These are phyloP conservation scores for Urosaurus nigricauda DNA, from an alignment of 2,797 vertebrate genomes.

Conservation along the genomic window DNA sequence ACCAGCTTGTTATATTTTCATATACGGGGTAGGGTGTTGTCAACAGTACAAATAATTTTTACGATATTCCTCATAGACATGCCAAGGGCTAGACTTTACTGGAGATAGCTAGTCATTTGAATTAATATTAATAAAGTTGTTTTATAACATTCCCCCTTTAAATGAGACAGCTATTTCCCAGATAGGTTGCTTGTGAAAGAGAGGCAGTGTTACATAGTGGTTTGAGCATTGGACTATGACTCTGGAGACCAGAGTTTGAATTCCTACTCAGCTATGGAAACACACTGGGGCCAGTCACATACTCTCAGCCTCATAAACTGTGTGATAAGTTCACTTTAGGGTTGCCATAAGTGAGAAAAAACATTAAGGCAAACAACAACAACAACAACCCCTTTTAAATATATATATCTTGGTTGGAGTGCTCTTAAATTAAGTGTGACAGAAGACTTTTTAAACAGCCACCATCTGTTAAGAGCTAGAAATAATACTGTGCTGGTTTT, in stretches of 20 bases:
- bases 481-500: background rate
- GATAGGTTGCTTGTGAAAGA: no score
- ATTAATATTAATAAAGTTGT: constrained; percentile 18
- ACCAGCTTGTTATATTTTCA: constrained; percentile 22
- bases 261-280: no score
- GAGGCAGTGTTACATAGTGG: no score
- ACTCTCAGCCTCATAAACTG: no score
- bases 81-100: background rate
- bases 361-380: no score
- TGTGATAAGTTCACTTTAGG: no score
- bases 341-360: no score
- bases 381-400: no score
- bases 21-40: background rate
- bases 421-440: background rate
- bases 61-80: constrained; percentile 24
- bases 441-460: background rate
- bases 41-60: background rate
- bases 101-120: constrained; percentile 26
- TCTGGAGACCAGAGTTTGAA: no score
- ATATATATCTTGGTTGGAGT: background rate
- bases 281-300: no score
- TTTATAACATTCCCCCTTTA: constrained; percentile 19
- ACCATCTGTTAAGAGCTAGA: background rate
- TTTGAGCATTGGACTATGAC: no score
- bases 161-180: no score